Evolutionary conservation across 2,888 invertebrate genomes (phyloP).

Genomic region (Pilophorus perplexus): DNA sequence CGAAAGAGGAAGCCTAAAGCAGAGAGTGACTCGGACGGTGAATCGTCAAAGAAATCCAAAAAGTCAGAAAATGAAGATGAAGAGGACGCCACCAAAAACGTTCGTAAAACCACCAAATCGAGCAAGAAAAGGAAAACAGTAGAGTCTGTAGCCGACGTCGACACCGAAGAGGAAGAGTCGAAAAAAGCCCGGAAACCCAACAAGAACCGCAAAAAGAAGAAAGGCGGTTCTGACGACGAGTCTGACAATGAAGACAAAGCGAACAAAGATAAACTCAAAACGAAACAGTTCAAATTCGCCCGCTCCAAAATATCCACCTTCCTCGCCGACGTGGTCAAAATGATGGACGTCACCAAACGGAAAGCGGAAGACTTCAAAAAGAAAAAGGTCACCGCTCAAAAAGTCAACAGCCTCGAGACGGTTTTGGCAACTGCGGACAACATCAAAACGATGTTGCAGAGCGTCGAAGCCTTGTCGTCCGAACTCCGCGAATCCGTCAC

Average conservation of each 20-base stretch:
- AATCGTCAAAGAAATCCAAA: neutral
- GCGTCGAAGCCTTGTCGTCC: constrained; percentile 9
- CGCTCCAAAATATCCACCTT: constrained; percentile 10
- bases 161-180: neutral
- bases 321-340: constrained; percentile 7
- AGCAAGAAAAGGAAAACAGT: neutral
- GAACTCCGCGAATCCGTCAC: neutral
- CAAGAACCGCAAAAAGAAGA: neutral
- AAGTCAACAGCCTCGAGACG: constrained; percentile 3
- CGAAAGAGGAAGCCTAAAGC: constrained; percentile 9
- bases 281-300: constrained; percentile 18
- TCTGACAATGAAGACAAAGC: neutral
- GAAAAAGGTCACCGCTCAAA: constrained; percentile 6
- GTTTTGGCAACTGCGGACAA: neutral
- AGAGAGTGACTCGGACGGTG: neutral
- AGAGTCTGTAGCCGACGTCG: neutral
- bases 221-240: too few species aligned
- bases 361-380: constrained; percentile 17
- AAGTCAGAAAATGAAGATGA: constrained; percentile 1
- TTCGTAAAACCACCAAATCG: neutral
- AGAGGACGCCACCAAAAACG: neutral
- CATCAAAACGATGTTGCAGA: neutral
- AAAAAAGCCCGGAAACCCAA: neutral
- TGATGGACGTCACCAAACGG: constrained; percentile 6
- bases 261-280: constrained; percentile 7